Evolutionary conservation across 2,797 vertebrate species (phyloP).

Genomic region (Geotrypetes seraphini): DNA sequence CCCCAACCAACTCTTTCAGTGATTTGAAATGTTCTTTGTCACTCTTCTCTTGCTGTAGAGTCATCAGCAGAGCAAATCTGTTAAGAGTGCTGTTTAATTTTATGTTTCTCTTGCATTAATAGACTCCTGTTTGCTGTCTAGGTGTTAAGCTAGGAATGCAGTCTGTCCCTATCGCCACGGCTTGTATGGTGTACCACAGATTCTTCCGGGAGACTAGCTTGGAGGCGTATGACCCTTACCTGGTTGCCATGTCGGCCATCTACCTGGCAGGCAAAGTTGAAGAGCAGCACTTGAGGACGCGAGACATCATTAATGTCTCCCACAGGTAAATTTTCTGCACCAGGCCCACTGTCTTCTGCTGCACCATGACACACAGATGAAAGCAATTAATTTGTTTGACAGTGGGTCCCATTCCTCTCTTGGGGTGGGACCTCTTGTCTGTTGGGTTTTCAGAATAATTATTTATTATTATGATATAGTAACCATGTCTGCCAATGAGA

Average conservation of each 20-base stretch:
- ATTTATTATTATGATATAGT: too few species aligned
- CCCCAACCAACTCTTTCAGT: too few species aligned
- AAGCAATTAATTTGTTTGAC: too few species aligned
- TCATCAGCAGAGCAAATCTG: not conserved
- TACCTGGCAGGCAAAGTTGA: slow-evolving; percentile 83
- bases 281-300: slow-evolving; percentile 73
- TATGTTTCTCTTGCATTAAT: too few species aligned
- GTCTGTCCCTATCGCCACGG: slow-evolving; percentile 74
- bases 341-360: too few species aligned
- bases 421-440: too few species aligned
- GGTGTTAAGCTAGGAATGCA: slow-evolving; percentile 75
- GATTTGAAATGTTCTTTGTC: too few species aligned
- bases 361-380: too few species aligned
- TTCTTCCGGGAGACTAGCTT: slow-evolving; percentile 61
- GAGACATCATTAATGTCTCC: slow-evolving; percentile 75
- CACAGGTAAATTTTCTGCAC: slow-evolving; percentile 72
- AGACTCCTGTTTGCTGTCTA: slow-evolving; percentile 21
- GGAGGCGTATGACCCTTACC: slow-evolving; percentile 65
- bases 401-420: too few species aligned
- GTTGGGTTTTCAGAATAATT: too few species aligned
- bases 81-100: not conserved
- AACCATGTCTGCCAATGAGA: too few species aligned
- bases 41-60: too few species aligned
- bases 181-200: slow-evolving; percentile 75
- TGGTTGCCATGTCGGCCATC: slow-evolving; percentile 77